phyloP scores from a whole-genome alignment of 1,140 invertebrate species.

The Pogonomyrmex californicus region DNA sequence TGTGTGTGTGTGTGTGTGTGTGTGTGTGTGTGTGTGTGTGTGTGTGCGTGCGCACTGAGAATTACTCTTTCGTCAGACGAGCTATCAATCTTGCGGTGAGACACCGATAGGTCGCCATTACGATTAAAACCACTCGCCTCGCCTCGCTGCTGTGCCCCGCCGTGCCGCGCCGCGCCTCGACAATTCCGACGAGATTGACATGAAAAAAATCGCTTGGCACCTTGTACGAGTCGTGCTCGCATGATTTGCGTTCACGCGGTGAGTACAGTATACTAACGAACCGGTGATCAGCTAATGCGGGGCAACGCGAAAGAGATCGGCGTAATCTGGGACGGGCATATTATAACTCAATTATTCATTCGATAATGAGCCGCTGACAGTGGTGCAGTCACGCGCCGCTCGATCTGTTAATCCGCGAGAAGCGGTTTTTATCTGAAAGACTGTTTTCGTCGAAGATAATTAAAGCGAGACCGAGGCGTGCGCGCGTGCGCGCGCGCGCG shows the following conservation, averaged over 20 bases:
- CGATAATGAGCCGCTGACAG: constrained; percentile 55
- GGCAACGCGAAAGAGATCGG: constrained; percentile 20
- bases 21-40: neutral
- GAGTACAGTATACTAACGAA: constrained; percentile 29
- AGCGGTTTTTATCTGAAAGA: constrained; percentile 32
- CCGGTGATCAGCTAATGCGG: constrained; percentile 15
- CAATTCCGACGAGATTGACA: constrained; percentile 41
- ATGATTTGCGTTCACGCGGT: constrained; percentile 13
- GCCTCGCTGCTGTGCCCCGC: neutral
- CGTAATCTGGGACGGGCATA: constrained; percentile 34
- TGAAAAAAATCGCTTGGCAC: constrained; percentile 35
- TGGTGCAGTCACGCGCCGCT: constrained; percentile 23
- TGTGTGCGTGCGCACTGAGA: constrained; percentile 50
- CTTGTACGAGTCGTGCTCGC: constrained; percentile 44
- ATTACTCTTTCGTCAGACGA: constrained; percentile 74
- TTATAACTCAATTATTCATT: constrained; percentile 64
- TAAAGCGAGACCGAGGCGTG: neutral
- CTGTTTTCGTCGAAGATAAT: constrained; percentile 38
- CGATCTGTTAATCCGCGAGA: constrained; percentile 41
- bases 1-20: neutral
- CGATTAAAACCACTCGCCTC: constrained; percentile 51
- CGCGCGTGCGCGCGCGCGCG: neutral
- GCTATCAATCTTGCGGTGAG: constrained; percentile 73
- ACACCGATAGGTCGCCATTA: constrained; percentile 59
- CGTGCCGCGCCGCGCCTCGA: constrained; percentile 26